Base-by-base conservation (phyloP, 1,140 invertebrate genomes). In the Euura saliciscinereae region DNA sequence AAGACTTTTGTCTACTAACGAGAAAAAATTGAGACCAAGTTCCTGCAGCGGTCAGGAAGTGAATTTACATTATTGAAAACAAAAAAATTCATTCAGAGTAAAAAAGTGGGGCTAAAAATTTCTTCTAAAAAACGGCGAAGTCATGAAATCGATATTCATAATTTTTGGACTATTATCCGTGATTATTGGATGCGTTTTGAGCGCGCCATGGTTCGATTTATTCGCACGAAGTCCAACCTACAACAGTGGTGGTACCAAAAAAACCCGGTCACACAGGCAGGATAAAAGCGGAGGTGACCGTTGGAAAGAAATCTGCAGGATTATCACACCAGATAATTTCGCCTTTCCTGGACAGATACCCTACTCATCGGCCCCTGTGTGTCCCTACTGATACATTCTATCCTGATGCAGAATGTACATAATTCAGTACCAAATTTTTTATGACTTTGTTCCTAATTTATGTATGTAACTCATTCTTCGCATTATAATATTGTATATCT, bases 271-370 rank as follows among this genome's bases (percentile, higher is more conserved):
- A 6, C 69, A 77, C 4, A 76, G 78, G 2, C 73, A 76, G 13
- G 79, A 78, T 45, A 81, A 82, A 75, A 72, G 71, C 28, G 85
- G 85, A 1, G 84, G 83, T 51, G 84, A 86, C 72, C 79, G 86
- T 2, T 88, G 84, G 85, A 85, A 84, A 70, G 80, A 84, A 67
- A 84, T 88, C 44, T 88, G 86, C 70, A 78, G 82, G 8, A 82
- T 82, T 0, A 80, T 86, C 3, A 88, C 86, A 80, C 80, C 84
- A 0, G 78, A 85, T 75, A 79, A 83, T 42, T 84, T 80, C 59
- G 82, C 85, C n/a, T 86, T 81, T 74, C 83, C 86, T 0, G 85
- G 84, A 44, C 78, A 78, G 45, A 59, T n/a, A 59, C 83, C 85
- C 45, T 84, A 82, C 76, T 81, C 83, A 4, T 73, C 78, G 1